These are phyloP conservation scores for Cheilosia soror DNA, from an alignment of 2,888 invertebrate genomes.

Conservation along the genomic window DNA sequence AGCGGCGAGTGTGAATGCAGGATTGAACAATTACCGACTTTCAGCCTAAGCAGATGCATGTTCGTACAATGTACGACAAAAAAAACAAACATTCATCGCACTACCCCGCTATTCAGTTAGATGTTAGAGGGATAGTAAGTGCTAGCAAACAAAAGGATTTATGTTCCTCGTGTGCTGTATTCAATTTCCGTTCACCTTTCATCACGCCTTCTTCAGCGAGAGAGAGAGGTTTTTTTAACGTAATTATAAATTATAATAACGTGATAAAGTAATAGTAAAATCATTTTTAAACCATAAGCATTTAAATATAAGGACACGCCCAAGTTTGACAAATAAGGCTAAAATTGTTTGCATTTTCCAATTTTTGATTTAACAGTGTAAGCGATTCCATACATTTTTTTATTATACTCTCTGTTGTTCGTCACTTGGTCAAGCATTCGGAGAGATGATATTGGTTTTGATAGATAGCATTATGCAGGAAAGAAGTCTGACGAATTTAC, in stretches of 20 bases:
- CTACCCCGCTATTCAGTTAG: constrained; percentile 35
- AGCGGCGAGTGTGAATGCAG: constrained; percentile 62
- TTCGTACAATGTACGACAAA: constrained; percentile 20
- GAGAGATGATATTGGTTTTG: too few relatives aligned
- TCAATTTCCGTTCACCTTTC: constrained; percentile 73
- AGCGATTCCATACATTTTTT: too few relatives aligned
- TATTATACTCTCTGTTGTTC: too few relatives aligned
- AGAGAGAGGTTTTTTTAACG: constrained; percentile 18
- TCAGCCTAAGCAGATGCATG: constrained; percentile 70
- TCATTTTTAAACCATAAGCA: too few relatives aligned
- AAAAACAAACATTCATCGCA: constrained; percentile 24
- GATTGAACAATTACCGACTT: constrained; percentile 66
- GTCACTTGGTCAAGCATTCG: too few relatives aligned
- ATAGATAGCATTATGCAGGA: background rate
- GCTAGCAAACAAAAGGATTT: constrained; percentile 71
- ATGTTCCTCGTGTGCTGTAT: constrained; percentile 61
- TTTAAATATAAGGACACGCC: too few relatives aligned
- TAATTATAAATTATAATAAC: constrained; percentile 55
- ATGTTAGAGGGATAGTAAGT: constrained; percentile 57
- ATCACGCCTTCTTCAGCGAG: constrained; percentile 62
- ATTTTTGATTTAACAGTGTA: too few relatives aligned
- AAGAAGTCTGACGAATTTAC: background rate
- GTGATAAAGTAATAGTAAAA: constrained; percentile 5
- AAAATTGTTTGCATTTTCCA: too few relatives aligned
- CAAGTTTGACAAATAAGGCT: too few relatives aligned